Conservation (phyloP, 2,797 vertebrate species). For the Notamacropus eugenii region DNA sequence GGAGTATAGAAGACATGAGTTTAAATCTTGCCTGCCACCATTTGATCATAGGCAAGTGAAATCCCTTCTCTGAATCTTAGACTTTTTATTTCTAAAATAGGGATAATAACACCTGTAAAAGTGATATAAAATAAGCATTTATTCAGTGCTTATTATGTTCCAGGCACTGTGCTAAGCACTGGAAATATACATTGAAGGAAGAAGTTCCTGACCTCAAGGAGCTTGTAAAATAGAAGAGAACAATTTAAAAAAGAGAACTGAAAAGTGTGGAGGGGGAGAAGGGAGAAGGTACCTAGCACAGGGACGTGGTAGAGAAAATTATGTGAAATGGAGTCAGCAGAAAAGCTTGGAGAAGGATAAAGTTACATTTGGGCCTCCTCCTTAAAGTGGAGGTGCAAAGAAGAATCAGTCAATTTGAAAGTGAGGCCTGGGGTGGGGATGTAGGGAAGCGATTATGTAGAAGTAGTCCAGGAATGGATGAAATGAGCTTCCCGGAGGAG, state of each 20-base stretch:
- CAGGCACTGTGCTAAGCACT: background rate
- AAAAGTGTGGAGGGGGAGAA: background rate
- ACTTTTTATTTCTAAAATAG: background rate
- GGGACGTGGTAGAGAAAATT: background rate
- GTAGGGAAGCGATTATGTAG: too few relatives aligned
- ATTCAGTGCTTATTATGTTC: background rate
- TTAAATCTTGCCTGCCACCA: background rate
- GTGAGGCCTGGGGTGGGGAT: background rate
- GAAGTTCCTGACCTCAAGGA: background rate
- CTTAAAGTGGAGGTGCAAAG: background rate
- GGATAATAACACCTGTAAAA: background rate
- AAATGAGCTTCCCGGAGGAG: too few relatives aligned
- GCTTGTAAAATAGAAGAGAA: background rate
- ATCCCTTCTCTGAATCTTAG: background rate
- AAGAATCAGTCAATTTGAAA: background rate
- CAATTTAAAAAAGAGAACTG: background rate
- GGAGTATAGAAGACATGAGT: background rate
- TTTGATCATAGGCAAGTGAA: background rate
- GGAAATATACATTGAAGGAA: background rate
- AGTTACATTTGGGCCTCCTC: background rate
- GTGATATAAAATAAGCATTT: background rate
- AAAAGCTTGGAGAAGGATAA: background rate
- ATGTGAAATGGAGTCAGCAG: background rate
- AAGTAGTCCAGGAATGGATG: too few relatives aligned
- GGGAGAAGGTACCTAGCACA: background rate